Percentiles rank a stretch among this genome's conserved stretches.
Evolutionary conservation across 2,888 invertebrate genomes (phyloP).

Genomic region (Macaria liturata): DNA sequence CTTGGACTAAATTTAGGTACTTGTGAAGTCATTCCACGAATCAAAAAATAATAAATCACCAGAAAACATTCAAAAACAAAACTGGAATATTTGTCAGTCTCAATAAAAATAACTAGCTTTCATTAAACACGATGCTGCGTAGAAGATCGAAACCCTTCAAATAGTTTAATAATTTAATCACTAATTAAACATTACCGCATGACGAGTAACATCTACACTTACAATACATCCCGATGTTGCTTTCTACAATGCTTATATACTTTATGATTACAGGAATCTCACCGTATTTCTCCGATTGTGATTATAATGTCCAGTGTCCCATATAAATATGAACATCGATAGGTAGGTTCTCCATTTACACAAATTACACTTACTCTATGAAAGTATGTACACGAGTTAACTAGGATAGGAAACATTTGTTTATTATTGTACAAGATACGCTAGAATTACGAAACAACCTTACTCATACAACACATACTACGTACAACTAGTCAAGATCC

Average conservation of each 20-base stretch:
- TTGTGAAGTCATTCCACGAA: slow-evolving; percentile 58
- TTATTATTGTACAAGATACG: slow-evolving; percentile 69
- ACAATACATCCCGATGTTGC: slow-evolving; percentile 71
- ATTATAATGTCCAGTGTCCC: slow-evolving; percentile 45
- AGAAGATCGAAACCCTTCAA: slow-evolving; percentile 44
- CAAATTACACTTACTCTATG: slow-evolving; percentile 56
- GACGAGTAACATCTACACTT: slow-evolving; percentile 73
- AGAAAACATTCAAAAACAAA: slow-evolving; percentile 65
- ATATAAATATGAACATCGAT: slow-evolving; percentile 79
- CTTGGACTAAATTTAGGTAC: slow-evolving; percentile 78
- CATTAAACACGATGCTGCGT: slow-evolving; percentile 46
- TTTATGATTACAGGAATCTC: slow-evolving; percentile 81
- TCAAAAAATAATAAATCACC: slow-evolving; percentile 41
- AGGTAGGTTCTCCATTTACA: slow-evolving; percentile 79
- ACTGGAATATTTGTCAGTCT: slow-evolving; percentile 80
- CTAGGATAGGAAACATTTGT: slow-evolving; percentile 82
- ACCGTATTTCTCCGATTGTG: slow-evolving; percentile 70
- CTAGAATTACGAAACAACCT: slow-evolving; percentile 76
- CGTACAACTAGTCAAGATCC: slow-evolving; percentile 72
- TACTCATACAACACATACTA: slow-evolving; percentile 69
- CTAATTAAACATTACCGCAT: slow-evolving; percentile 71
- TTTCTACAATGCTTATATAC: slow-evolving; percentile 72
- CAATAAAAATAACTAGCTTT: slow-evolving; percentile 72
- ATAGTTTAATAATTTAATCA: slow-evolving; percentile 61
- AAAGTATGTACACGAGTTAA: slow-evolving; percentile 71